phyloP scores from a whole-genome alignment of 2,888 invertebrate genomes.

The Tipula vernalis region DNA sequence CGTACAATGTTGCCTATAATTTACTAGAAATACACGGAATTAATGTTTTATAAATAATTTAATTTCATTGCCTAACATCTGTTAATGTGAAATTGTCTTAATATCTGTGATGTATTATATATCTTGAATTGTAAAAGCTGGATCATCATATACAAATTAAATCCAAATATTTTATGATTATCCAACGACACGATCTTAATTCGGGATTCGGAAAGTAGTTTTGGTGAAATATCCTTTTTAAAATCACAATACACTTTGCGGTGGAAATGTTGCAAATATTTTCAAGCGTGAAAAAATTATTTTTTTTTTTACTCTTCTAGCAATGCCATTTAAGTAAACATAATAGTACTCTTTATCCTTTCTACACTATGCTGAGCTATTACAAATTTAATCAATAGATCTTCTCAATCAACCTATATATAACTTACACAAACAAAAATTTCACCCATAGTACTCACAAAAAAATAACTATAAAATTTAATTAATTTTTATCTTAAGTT shows the following conservation, averaged over 20 bases:
- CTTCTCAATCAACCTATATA: background rate
- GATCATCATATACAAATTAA: background rate
- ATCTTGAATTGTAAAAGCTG: background rate
- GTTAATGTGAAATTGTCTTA: background rate
- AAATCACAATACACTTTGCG: no score
- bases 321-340: no score
- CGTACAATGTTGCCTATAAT: background rate
- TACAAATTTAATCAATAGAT: background rate
- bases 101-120: background rate
- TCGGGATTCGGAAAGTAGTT: no score
- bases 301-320: no score
- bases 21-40: background rate
- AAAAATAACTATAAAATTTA: background rate
- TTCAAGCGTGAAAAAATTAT: no score
- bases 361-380: no score
- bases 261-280: no score
- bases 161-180: background rate
- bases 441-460: background rate
- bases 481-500: background rate
- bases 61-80: background rate
- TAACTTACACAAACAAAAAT: background rate
- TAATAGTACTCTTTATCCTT: no score
- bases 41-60: background rate
- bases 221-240: no score
- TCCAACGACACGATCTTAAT: background rate